Conservation (phyloP, 2,113 vertebrate species). For the Chionomys nivalis region DNA sequence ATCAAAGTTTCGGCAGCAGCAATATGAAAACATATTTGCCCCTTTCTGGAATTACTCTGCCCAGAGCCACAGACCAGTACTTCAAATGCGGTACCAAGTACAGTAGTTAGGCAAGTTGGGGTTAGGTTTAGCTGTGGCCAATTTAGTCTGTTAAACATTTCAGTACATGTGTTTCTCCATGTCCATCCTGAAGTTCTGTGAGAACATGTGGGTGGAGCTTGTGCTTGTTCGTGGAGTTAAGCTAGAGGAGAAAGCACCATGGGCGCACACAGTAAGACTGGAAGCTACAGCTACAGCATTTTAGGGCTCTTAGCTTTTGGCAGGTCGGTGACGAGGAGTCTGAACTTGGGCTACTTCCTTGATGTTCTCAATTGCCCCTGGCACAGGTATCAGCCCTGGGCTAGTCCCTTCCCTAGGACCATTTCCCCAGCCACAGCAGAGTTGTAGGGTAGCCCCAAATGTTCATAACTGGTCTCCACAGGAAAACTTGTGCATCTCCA, state of each 20-base stretch:
- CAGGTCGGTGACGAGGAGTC: no score
- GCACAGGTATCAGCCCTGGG: background rate
- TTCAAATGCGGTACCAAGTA: background rate
- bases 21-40: background rate
- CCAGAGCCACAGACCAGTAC: background rate
- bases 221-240: background rate
- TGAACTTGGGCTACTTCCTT: background rate
- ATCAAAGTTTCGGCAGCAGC: background rate
- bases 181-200: background rate
- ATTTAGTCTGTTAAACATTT: background rate
- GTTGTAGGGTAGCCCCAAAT: background rate
- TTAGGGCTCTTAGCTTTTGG: background rate
- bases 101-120: background rate
- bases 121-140: background rate
- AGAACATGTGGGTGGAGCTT: background rate
- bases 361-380: background rate
- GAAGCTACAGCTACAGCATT: background rate
- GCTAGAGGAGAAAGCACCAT: background rate
- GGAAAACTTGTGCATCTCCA: background rate
- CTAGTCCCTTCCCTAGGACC: no score
- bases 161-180: rapidly evolving
- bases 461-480: background rate
- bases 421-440: background rate
- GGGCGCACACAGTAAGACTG: no score
- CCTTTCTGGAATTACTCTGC: background rate